Evolutionary conservation across 2,113 vertebrate genomes (phyloP).

Genomic region (Mesitornis unicolor): DNA sequence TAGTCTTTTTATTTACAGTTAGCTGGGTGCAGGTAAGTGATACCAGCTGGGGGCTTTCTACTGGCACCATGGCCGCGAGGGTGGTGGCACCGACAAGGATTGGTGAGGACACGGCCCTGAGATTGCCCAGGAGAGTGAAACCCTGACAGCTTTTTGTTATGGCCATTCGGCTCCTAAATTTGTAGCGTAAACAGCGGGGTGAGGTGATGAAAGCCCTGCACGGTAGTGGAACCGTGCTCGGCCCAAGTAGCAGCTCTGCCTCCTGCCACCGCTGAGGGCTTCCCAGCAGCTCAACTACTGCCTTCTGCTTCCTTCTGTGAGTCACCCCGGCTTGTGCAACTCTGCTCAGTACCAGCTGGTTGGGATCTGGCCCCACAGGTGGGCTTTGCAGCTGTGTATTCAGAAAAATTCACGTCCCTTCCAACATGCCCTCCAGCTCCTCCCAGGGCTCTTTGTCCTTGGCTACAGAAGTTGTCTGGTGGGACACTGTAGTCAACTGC

Average conservation of each 20-base stretch:
- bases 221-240: fast-evolving
- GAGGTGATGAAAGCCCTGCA: neutral
- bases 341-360: neutral
- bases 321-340: neutral
- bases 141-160: neutral
- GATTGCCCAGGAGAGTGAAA: neutral
- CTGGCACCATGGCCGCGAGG: neutral
- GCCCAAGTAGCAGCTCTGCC: neutral
- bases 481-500: neutral
- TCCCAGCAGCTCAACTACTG: neutral
- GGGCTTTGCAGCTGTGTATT: neutral
- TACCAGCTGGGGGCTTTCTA: neutral
- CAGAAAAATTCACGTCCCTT: fast-evolving
- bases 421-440: neutral
- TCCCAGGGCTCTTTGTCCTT: neutral
- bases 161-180: neutral
- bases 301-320: neutral
- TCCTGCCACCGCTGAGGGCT: neutral
- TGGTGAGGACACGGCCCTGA: neutral
- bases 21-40: fast-evolving
- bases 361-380: fast-evolving
- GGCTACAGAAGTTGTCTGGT: neutral
- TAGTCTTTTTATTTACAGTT: neutral
- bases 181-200: fast-evolving
- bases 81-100: neutral